Percentiles rank a stretch among this genome's conserved stretches.
These are phyloP conservation scores for Cheilosia variabilis DNA, from an alignment of 2,888 invertebrate genomes.

Conservation along the genomic window DNA sequence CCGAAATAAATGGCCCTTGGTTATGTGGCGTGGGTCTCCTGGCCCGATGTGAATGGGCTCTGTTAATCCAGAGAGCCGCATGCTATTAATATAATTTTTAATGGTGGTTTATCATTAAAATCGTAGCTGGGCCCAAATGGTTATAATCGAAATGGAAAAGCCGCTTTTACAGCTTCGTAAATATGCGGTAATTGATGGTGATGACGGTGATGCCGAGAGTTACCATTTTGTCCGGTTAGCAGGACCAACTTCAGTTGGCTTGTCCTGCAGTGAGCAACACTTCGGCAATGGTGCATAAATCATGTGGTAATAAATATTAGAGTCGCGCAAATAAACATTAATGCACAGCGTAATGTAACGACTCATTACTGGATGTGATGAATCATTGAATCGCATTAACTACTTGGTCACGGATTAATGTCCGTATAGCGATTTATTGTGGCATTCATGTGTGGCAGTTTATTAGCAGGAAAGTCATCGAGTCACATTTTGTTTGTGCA, in stretches of 20 bases:
- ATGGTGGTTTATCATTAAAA: slow-evolving; percentile 51
- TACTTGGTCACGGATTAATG: not conserved
- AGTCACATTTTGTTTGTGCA: no score
- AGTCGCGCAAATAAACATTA: not conserved
- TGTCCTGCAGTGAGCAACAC: not conserved
- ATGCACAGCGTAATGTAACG: not conserved
- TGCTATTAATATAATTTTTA: slow-evolving; percentile 44
- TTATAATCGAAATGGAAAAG: slow-evolving; percentile 42
- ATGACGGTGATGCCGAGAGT: slow-evolving; percentile 12
- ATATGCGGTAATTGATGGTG: slow-evolving; percentile 52
- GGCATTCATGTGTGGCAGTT: no score
- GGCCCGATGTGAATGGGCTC: not conserved
- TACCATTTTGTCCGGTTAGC: not conserved
- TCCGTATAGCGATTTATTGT: no score
- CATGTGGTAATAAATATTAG: slow-evolving; percentile 1
- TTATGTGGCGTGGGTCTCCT: not conserved
- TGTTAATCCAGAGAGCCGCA: not conserved
- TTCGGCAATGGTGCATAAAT: slow-evolving; percentile 1
- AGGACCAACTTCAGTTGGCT: not conserved
- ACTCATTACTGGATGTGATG: slow-evolving; percentile 2
- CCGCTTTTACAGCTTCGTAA: slow-evolving; percentile 43
- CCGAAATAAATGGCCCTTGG: not conserved
- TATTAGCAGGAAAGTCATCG: no score
- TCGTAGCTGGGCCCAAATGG: slow-evolving; percentile 34
- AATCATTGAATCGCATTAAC: slow-evolving; percentile 3